A percentile compares a stretch with the other conserved stretches of the same genome.
Evolutionary conservation across 1,140 invertebrate species (phyloP).

Genomic region (Tetragnatha versicolor): DNA sequence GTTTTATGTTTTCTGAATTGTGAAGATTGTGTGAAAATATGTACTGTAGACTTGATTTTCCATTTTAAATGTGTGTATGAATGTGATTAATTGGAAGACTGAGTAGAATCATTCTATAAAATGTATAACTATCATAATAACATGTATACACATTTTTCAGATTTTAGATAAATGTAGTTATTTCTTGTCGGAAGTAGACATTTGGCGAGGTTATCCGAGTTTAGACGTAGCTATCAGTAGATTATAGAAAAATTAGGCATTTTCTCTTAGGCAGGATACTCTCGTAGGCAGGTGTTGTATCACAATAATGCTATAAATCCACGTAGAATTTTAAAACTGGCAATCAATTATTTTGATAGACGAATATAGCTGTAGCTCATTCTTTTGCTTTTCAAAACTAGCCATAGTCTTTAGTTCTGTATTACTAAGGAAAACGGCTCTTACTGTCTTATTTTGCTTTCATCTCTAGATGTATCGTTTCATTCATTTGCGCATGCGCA

Average conservation of each 20-base stretch:
- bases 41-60: no score
- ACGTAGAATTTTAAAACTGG: not conserved
- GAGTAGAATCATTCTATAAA: not conserved
- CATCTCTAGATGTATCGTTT: not conserved
- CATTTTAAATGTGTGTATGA: no score
- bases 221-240: conserved; percentile 18
- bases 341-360: not conserved
- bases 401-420: no score
- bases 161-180: conserved; percentile 24
- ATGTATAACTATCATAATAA: not conserved
- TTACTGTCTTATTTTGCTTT: no score
- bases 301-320: not conserved
- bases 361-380: not conserved
- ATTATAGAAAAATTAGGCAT: conserved; percentile 21
- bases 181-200: conserved; percentile 32
- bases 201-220: conserved; percentile 7
- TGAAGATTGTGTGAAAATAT: no score
- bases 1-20: no score
- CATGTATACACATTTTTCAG: conserved; percentile 22
- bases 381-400: no score
- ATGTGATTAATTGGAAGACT: not conserved
- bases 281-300: conserved; percentile 1
- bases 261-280: conserved; percentile 12
- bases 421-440: no score
- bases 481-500: conserved; percentile 19